Evolutionary conservation across 1,140 invertebrate species (phyloP).

Genomic region (Hylaeus anthracinus): DNA sequence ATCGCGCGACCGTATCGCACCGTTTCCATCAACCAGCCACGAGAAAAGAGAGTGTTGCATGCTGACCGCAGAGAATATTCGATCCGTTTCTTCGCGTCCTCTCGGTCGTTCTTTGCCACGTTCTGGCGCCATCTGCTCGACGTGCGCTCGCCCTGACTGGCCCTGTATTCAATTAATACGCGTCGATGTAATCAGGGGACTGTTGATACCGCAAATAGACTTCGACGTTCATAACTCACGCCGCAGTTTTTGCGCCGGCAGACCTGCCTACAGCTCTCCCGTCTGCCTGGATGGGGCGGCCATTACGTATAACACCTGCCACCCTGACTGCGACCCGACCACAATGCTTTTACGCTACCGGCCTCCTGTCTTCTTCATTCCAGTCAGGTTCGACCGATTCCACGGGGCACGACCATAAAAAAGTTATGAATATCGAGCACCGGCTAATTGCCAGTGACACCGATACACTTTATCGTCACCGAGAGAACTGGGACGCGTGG

Average conservation of each 20-base stretch:
- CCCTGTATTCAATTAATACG: conserved; percentile 71
- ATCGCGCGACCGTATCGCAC: conserved; percentile 13
- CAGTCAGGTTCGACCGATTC: conserved; percentile 22
- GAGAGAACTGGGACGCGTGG: not conserved
- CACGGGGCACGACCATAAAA: conserved; percentile 3
- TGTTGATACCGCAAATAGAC: conserved; percentile 68
- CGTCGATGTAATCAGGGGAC: conserved; percentile 57
- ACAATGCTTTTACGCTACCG: conserved; percentile 59
- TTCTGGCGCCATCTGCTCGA: conserved; percentile 35
- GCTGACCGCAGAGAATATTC: conserved; percentile 5
- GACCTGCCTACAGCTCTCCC: conserved; percentile 56
- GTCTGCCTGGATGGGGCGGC: conserved; percentile 70
- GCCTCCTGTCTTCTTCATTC: conserved; percentile 23
- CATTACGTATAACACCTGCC: conserved; percentile 78
- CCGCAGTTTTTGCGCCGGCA: conserved; percentile 56
- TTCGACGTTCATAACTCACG: conserved; percentile 69
- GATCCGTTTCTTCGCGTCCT: conserved; percentile 18
- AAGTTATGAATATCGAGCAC: conserved; percentile 29
- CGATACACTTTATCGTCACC: not conserved
- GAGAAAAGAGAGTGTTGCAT: not conserved
- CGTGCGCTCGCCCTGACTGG: not conserved
- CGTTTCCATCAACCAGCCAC: conserved; percentile 30
- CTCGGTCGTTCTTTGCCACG: conserved; percentile 19
- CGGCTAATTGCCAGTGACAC: conserved; percentile 14
- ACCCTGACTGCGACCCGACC: conserved; percentile 69